Evolutionary conservation across 2,888 invertebrate species (phyloP).

Genomic region (Diadegma fenestrale): DNA sequence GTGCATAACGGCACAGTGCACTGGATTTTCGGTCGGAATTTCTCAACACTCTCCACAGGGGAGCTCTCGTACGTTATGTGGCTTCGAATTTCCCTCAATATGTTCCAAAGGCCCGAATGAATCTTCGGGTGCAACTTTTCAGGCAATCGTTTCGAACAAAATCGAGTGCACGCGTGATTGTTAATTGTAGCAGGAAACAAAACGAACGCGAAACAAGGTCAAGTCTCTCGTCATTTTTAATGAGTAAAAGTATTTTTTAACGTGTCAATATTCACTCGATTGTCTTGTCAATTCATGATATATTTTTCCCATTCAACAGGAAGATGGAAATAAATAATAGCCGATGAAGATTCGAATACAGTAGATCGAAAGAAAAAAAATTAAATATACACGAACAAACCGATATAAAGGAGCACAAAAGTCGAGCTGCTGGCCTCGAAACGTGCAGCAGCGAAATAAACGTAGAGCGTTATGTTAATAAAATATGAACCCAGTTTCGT

Average conservation of each 20-base stretch:
- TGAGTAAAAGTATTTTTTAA: neutral
- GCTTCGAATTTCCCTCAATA: neutral
- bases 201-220: neutral
- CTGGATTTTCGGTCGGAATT: conserved; percentile 31
- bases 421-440: conserved; percentile 49
- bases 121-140: neutral
- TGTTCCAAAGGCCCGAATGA: conserved; percentile 11
- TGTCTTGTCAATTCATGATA: conserved; percentile 25
- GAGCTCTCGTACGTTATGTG: neutral
- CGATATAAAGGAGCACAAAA: conserved; percentile 21
- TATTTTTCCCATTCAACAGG: conserved; percentile 26
- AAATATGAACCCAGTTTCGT: conserved; percentile 12
- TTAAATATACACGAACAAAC: neutral
- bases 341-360: conserved; percentile 28
- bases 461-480: conserved; percentile 17
- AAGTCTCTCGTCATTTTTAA: neutral
- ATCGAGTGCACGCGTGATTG: neutral
- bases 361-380: conserved; percentile 1
- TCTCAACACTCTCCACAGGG: neutral
- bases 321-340: conserved; percentile 51
- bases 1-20: conserved; percentile 29
- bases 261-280: neutral
- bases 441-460: conserved; percentile 25
- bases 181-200: neutral
- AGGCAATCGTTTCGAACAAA: neutral